Percentiles rank a stretch among this genome's conserved stretches.
phyloP scores from a whole-genome alignment of 2,113 vertebrate genomes.

The Eleginops maclovinus region DNA sequence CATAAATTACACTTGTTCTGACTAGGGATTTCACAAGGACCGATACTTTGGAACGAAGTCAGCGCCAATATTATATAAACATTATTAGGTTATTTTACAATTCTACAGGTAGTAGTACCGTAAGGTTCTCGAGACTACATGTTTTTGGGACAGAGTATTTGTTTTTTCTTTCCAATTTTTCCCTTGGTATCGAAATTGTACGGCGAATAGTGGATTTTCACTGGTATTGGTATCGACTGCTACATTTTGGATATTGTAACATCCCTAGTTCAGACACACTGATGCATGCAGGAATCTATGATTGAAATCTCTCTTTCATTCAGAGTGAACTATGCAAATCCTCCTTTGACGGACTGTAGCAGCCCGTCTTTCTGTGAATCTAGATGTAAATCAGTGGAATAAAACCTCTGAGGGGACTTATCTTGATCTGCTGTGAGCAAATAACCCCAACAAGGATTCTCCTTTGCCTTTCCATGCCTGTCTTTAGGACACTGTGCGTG shows the following conservation, averaged over 20 bases:
- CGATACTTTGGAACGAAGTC: too few relatives aligned
- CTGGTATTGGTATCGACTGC: too few relatives aligned
- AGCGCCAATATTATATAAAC: too few relatives aligned
- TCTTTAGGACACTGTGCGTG: constrained; percentile 31
- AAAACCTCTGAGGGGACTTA: constrained; percentile 39
- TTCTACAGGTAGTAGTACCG: too few relatives aligned
- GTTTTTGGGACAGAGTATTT: too few relatives aligned
- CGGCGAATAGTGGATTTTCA: too few relatives aligned
- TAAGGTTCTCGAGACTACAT: too few relatives aligned
- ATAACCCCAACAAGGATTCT: constrained; percentile 24
- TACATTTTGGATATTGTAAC: too few relatives aligned
- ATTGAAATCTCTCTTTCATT: constrained; percentile 27
- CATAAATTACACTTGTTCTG: constrained; percentile 30
- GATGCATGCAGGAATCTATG: constrained; percentile 34
- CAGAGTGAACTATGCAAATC: constrained; percentile 19
- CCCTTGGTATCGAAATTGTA: too few relatives aligned
- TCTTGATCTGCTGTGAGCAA: constrained; percentile 46
- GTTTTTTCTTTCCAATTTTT: too few relatives aligned
- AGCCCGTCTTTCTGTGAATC: constrained; percentile 9
- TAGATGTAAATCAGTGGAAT: constrained; percentile 35
- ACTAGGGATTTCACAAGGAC: too few relatives aligned
- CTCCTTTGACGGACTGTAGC: constrained; percentile 26
- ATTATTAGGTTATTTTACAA: too few relatives aligned
- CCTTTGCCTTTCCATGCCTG: constrained; percentile 26
- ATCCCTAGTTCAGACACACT: constrained; percentile 22